These are phyloP conservation scores for Synergus itoensis DNA, from an alignment of 2,888 invertebrate species.

Conservation along the genomic window DNA sequence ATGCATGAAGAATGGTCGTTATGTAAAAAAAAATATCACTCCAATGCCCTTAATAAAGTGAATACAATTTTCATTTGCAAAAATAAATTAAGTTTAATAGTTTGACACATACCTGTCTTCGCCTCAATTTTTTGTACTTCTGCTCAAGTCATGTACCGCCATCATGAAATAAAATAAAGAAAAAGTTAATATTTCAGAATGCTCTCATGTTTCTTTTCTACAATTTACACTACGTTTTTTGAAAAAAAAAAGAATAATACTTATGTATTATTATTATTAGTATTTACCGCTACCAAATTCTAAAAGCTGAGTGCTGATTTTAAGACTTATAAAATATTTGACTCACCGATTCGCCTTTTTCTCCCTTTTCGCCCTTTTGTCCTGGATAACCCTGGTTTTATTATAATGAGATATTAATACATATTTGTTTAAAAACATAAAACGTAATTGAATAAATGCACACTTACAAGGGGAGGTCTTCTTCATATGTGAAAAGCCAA, in stretches of 20 bases:
- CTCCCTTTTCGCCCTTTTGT: slow-evolving; percentile 93
- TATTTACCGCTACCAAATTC: no score
- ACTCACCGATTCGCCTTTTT: slow-evolving; percentile 95
- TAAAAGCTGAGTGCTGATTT: no score
- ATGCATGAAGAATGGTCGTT: no score
- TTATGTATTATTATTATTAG: no score
- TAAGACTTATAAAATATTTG: slow-evolving; percentile 62
- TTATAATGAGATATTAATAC: slow-evolving; percentile 1
- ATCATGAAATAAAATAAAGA: slow-evolving; percentile 66
- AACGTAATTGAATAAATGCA: not conserved
- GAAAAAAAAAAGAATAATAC: no score
- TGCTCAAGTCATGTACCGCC: slow-evolving; percentile 74
- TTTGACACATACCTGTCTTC: slow-evolving; percentile 84
- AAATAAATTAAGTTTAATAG: slow-evolving; percentile 43
- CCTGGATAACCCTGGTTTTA: slow-evolving; percentile 87
- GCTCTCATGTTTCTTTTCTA: no score
- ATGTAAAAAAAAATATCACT: no score
- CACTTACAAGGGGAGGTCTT: slow-evolving; percentile 72
- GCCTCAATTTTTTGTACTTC: slow-evolving; percentile 91
- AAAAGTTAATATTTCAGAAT: slow-evolving; percentile 20
- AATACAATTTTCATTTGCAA: no score
- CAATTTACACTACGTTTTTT: no score
- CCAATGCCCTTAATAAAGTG: no score
- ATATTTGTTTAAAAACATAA: not conserved
- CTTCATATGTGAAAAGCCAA: slow-evolving; percentile 81